phyloP scores from a whole-genome alignment of 1,140 invertebrate genomes.

The Plectrocnemia conspersa region DNA sequence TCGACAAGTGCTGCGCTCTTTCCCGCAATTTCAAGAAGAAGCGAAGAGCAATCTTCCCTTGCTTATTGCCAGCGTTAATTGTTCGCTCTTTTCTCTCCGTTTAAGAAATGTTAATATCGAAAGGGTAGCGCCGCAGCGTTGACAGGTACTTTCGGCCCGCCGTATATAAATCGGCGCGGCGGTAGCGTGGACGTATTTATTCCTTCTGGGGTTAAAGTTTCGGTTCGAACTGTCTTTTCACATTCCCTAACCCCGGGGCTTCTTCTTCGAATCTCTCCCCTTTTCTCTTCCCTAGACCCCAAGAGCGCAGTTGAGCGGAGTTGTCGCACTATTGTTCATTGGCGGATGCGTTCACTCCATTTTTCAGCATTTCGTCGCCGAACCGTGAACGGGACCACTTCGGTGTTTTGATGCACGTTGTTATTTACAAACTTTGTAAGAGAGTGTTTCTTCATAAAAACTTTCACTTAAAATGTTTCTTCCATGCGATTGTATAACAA shows the following conservation, averaged over 20 bases:
- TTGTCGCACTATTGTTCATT: too few species aligned
- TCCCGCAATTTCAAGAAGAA: background rate
- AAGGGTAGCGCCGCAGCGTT: too few species aligned
- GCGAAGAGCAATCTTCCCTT: background rate
- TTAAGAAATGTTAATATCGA: too few species aligned
- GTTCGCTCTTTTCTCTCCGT: too few species aligned
- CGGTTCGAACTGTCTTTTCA: conserved; percentile 2
- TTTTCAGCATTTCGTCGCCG: background rate
- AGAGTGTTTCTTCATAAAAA: too few species aligned
- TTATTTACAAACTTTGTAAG: background rate
- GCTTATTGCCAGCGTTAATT: too few species aligned
- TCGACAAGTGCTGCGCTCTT: background rate
- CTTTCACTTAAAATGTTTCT: too few species aligned
- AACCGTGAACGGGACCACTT: background rate
- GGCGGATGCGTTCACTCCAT: background rate
- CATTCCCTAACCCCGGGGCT: background rate
- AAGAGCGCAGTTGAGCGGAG: too few species aligned
- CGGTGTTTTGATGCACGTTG: background rate
- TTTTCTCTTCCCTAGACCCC: background rate
- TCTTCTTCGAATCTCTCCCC: background rate
- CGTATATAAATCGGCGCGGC: conserved; percentile 4
- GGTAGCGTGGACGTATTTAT: conserved; percentile 27
- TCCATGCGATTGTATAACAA: too few species aligned
- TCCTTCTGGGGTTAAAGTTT: conserved; percentile 23
- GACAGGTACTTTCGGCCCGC: background rate